Percentiles rank a stretch among this genome's conserved stretches.
Evolutionary conservation across 2,797 vertebrate genomes (phyloP).

Genomic region (Hapalemur alaotrensis): DNA sequence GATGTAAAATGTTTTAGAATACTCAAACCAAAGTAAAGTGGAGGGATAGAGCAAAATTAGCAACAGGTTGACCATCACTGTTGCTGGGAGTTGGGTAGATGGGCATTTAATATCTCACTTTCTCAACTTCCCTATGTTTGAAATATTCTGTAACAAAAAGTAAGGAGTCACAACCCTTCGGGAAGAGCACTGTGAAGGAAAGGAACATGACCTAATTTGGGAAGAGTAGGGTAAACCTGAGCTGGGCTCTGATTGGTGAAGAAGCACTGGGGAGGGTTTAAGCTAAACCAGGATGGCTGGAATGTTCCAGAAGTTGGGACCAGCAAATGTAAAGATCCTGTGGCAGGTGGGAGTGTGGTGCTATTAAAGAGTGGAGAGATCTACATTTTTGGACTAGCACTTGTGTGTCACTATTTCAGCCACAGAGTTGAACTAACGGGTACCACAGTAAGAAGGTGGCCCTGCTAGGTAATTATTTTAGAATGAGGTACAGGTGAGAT

Average conservation of each 20-base stretch:
- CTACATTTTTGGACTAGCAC: fast-evolving
- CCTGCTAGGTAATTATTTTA: no score
- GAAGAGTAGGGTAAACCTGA: neutral
- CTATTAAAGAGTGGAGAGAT: neutral
- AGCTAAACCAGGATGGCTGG: neutral
- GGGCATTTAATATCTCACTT: neutral
- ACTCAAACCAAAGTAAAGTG: neutral
- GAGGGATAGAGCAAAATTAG: neutral
- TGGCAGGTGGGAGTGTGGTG: neutral
- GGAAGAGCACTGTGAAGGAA: neutral
- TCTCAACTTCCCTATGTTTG: neutral
- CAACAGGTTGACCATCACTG: neutral
- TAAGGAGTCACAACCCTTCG: neutral
- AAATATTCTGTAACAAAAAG: neutral
- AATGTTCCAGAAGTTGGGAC: neutral
- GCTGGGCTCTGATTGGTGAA: neutral
- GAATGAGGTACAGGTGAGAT: neutral
- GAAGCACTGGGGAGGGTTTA: neutral
- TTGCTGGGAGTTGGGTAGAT: neutral
- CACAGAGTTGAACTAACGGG: fast-evolving
- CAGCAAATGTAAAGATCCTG: no score
- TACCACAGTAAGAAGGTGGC: neutral
- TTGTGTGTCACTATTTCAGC: neutral
- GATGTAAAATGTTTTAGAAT: neutral
- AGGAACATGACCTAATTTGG: no score